Evolutionary conservation across 1,140 invertebrate species (phyloP).

Genomic region (Zaprionus ghesquierei): DNA sequence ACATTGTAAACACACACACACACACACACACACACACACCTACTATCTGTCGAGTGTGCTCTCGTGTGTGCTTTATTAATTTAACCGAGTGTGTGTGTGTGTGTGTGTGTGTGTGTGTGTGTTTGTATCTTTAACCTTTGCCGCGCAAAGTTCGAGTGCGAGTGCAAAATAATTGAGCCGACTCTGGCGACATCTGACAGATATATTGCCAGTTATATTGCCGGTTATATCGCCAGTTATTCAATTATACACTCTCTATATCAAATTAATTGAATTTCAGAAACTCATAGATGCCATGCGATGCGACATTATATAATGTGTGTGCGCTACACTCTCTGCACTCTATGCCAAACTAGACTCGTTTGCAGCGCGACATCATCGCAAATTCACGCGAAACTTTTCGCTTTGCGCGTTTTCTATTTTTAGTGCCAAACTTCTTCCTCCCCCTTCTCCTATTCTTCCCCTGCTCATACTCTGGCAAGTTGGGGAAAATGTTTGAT

Average conservation of each 20-base stretch:
- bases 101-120: conserved; percentile 2
- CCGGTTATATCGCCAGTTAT: conserved; percentile 46
- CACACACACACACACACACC: neutral
- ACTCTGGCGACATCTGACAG: conserved; percentile 19
- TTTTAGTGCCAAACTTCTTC: neutral
- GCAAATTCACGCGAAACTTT: neutral
- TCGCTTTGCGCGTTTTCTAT: neutral
- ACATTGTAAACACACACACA: conserved; percentile 22
- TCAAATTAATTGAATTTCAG: conserved; percentile 66
- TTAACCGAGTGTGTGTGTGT: neutral
- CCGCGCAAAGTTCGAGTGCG: conserved; percentile 69
- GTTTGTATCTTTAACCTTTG: conserved; percentile 64
- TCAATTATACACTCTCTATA: conserved; percentile 56
- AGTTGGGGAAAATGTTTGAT: neutral
- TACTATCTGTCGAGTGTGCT: neutral
- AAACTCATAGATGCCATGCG: neutral
- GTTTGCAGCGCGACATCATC: neutral
- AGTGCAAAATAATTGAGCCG: conserved; percentile 75
- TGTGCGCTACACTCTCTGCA: too few relatives aligned
- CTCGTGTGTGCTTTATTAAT: conserved; percentile 30
- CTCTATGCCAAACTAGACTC: neutral
- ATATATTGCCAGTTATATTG: neutral
- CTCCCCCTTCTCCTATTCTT: neutral
- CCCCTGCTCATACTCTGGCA: neutral
- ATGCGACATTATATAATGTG: neutral